These are phyloP conservation scores for Drosophila paranaensis DNA, from an alignment of 2,888 invertebrate species.

Conservation along the genomic window DNA sequence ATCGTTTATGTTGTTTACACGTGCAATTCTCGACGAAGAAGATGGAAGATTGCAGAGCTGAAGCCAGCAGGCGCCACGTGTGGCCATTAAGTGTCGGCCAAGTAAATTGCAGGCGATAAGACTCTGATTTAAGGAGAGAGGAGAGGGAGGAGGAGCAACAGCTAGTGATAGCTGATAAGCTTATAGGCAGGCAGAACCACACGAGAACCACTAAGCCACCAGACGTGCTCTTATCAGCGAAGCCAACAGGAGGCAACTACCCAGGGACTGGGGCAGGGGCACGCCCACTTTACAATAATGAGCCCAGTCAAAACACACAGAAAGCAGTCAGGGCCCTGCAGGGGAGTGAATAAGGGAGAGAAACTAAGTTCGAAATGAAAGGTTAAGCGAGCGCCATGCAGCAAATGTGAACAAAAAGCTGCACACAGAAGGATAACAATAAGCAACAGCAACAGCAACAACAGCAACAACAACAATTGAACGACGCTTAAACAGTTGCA, in stretches of 20 bases:
- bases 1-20: constrained; percentile 24
- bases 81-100: constrained; percentile 32
- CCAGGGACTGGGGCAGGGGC: constrained; percentile 3
- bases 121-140: constrained; percentile 17
- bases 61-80: constrained; percentile 11
- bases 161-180: constrained; percentile 54
- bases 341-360: background rate
- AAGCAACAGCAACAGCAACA: constrained; percentile 28
- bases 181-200: constrained; percentile 19
- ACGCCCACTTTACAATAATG: constrained; percentile 45
- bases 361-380: constrained; percentile 4
- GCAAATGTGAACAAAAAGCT: constrained; percentile 40
- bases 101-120: constrained; percentile 51
- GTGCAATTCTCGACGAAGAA: constrained; percentile 18
- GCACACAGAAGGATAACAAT: constrained; percentile 42
- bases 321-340: background rate
- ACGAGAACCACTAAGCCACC: constrained; percentile 52
- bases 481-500: constrained; percentile 55
- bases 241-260: constrained; percentile 28
- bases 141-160: constrained; percentile 1
- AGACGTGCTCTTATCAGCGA: constrained; percentile 69
- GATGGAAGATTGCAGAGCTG: constrained; percentile 5
- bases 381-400: constrained; percentile 47
- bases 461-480: constrained; percentile 36
- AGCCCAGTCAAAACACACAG: constrained; percentile 17